A percentile compares a stretch with the other conserved stretches of the same genome.
These are phyloP conservation scores for Zapornia atra DNA, from an alignment of 2,113 vertebrate species.

Conservation along the genomic window DNA sequence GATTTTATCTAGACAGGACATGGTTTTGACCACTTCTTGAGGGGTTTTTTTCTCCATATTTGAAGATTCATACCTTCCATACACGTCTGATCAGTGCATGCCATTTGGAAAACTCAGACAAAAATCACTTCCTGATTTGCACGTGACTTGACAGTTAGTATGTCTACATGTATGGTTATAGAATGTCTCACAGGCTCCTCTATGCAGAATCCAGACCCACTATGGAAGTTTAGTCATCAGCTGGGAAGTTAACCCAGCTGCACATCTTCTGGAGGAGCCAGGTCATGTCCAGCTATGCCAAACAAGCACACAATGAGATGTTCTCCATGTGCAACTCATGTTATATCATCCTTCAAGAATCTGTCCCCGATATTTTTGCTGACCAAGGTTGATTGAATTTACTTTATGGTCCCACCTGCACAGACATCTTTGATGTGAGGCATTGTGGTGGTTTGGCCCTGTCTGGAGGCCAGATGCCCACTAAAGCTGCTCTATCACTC, in stretches of 20 bases:
- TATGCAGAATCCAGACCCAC: background rate
- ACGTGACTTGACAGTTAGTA: background rate
- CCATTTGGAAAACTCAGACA: background rate
- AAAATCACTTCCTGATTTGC: background rate
- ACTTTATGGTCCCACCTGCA: background rate
- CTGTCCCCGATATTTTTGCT: background rate
- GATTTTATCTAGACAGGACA: background rate
- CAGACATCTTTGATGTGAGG: background rate
- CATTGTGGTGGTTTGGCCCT: too few species aligned
- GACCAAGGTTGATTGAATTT: accelerated
- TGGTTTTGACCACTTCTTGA: background rate
- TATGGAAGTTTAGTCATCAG: background rate
- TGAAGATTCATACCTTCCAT: background rate
- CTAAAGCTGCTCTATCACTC: too few species aligned
- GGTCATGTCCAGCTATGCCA: background rate
- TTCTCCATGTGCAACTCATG: background rate
- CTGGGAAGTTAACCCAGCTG: too few species aligned
- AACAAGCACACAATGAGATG: background rate
- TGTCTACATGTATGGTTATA: background rate
- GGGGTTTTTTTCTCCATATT: background rate
- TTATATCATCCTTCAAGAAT: background rate
- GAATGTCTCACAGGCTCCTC: background rate
- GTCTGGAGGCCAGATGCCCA: too few species aligned
- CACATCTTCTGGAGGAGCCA: accelerated
- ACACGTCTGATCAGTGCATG: background rate